Base-by-base conservation (phyloP, 2,888 invertebrate species). In the Theristus sp. region DNA sequence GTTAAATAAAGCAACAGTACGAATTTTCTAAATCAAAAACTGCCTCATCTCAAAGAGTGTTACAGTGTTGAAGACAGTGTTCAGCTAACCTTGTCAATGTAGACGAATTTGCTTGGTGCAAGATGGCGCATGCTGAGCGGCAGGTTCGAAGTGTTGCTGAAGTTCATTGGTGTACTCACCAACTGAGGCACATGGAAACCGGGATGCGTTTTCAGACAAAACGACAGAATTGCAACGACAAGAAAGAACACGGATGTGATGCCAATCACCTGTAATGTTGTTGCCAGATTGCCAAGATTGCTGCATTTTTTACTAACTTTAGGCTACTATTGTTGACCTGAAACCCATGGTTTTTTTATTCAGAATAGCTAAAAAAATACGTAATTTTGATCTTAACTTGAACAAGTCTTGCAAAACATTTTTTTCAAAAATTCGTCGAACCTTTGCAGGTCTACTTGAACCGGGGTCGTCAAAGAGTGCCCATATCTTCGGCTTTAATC, bases 401-500 rank as follows among this genome's bases (percentile, higher is more conserved):
- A n/a, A n/a, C n/a, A n/a, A n/a, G n/a, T n/a, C n/a, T n/a, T n/a
- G n/a, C n/a, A n/a, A n/a, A n/a, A n/a, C n/a, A n/a, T n/a, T n/a
- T n/a, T n/a, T n/a, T n/a, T n/a, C n/a, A n/a, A n/a, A n/a, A n/a
- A n/a, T n/a, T n/a, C n/a, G n/a, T n/a, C 29, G 56, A 31, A 91
- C 94, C 85, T 96, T 96, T 65, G 96, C 94, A 69, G 89, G 84
- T 73, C 86, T 87, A 61, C 94, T 94, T 72, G 94, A 96, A 76
- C 93, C 93, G 1, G 98, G 98, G 77, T 98, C 98, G 75, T 98
- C 98, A 76, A 98, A 98, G 63, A 99, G 81, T 55, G 93, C 89
- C 96, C 96, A 98, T 75, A 96, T 87, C 78, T 90, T 89, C 52
- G 96, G 96, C 76, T 96, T 93, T 74, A 89, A 82, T 73, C 86